Evolutionary conservation across 2,113 vertebrate genomes (phyloP).

Genomic region (Brienomyrus brachyistius): DNA sequence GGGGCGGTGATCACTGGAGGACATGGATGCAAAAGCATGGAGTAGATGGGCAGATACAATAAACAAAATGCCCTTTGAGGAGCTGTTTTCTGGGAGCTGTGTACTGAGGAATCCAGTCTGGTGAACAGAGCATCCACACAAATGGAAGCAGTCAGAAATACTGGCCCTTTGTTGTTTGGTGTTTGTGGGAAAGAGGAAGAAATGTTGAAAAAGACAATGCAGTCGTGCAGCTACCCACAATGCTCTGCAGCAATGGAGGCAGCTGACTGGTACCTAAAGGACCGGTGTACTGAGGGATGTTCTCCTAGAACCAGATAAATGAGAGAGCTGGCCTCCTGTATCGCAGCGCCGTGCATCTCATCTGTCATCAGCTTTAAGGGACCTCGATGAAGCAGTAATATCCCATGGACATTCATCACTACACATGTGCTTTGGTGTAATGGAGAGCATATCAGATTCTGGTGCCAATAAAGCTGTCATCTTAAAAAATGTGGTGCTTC

Average conservation of each 20-base stretch:
- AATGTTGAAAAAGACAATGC: neutral
- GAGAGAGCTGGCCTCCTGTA: neutral
- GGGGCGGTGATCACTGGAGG: neutral
- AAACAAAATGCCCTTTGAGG: neutral
- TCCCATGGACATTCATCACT: neutral
- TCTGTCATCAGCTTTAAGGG: neutral
- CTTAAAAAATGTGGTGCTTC: neutral
- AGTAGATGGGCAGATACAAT: neutral
- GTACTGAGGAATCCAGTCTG: neutral
- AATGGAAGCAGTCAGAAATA: neutral
- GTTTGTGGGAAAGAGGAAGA: neutral
- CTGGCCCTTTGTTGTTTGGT: neutral
- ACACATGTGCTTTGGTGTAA: neutral
- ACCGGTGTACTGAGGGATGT: neutral
- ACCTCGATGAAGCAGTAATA: neutral
- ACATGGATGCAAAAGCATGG: neutral
- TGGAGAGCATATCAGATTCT: neutral
- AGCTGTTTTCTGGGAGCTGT: neutral
- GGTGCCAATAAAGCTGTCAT: neutral
- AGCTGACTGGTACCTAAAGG: conserved; percentile 9
- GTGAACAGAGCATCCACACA: neutral
- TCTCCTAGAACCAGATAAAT: neutral
- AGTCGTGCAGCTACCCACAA: neutral
- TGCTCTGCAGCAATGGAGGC: neutral
- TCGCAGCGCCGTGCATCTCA: neutral